Conservation (phyloP, 2,113 vertebrate genomes). For the Setophaga petechia region DNA sequence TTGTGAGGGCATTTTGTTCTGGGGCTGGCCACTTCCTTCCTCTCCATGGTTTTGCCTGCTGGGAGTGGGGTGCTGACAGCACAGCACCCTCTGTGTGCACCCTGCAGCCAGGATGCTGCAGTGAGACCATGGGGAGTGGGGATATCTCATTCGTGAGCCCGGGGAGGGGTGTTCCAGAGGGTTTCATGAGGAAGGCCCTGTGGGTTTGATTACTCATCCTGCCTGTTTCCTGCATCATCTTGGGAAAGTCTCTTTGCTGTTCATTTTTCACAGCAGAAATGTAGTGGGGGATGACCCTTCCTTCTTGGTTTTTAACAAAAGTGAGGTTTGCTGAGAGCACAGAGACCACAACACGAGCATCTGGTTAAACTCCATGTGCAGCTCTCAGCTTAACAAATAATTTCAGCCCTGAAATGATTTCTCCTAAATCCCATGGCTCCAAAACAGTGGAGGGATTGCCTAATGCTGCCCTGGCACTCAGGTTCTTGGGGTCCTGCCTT, state of each 20-base stretch:
- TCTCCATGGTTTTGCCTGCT: neutral
- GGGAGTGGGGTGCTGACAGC: neutral
- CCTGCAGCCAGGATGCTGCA: neutral
- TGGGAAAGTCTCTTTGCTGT: neutral
- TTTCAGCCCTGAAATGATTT: neutral
- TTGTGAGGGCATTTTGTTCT: neutral
- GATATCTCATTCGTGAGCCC: neutral
- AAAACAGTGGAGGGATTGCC: neutral
- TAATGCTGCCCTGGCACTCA: rapidly evolving
- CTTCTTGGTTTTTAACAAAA: neutral
- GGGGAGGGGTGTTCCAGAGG: neutral
- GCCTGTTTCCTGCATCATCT: neutral
- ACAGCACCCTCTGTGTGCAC: neutral
- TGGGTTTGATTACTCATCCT: neutral
- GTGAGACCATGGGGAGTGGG: rapidly evolving
- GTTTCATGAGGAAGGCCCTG: neutral
- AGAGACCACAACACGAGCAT: neutral
- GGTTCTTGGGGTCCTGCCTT: neutral
- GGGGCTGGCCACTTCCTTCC: conserved; percentile 36
- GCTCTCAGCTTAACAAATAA: neutral
- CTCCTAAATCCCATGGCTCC: neutral
- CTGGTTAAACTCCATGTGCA: neutral
- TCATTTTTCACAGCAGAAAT: neutral
- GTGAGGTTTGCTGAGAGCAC: neutral
- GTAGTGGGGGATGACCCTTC: neutral